Evolutionary conservation across 2,797 vertebrate species (phyloP).

Genomic region (Gadopsis bispinosus): DNA sequence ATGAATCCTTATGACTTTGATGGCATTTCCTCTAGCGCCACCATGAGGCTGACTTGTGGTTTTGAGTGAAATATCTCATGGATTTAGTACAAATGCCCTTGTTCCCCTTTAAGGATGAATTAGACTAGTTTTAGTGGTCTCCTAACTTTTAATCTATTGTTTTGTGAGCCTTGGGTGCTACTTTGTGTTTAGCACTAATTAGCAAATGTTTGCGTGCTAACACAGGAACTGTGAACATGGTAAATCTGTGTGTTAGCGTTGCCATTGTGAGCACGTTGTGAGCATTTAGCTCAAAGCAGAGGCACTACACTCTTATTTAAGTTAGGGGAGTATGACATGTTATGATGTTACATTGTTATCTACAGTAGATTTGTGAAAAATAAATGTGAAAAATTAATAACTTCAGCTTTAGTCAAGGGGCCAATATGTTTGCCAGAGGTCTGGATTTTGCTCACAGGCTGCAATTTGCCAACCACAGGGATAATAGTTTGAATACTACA

Average conservation of each 20-base stretch:
- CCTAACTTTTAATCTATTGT: neutral
- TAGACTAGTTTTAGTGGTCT: neutral
- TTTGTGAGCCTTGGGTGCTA: neutral
- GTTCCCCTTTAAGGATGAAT: neutral
- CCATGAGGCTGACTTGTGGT: neutral
- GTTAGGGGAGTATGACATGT: neutral
- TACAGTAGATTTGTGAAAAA: neutral
- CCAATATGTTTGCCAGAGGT: neutral
- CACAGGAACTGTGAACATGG: neutral
- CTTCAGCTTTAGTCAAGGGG: neutral
- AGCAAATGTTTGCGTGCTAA: neutral
- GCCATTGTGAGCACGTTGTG: neutral
- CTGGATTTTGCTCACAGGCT: neutral
- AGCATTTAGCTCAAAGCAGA: neutral
- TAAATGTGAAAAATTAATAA: neutral
- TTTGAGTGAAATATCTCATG: neutral
- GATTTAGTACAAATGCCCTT: neutral
- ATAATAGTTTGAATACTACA: neutral
- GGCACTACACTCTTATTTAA: neutral
- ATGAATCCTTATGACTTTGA: neutral
- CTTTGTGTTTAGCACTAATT: no score
- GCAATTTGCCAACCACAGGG: neutral
- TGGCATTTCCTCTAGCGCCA: neutral
- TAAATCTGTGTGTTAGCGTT: neutral
- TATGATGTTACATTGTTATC: neutral